A percentile compares a stretch with the other conserved stretches of the same genome.
Evolutionary conservation across 2,113 vertebrate genomes (phyloP).

Genomic region (Cynocephalus volans): DNA sequence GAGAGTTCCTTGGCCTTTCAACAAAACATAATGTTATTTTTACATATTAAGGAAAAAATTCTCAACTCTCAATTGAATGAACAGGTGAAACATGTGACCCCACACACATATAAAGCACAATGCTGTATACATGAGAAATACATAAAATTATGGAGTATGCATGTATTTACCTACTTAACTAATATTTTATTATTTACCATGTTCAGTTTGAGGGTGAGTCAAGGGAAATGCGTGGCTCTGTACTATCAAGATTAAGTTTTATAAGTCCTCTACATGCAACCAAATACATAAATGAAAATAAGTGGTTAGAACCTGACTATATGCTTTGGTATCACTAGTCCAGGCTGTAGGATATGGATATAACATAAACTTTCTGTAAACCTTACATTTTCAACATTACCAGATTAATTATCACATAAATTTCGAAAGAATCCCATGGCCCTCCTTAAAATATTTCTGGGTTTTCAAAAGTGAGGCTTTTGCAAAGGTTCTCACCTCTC

Average conservation of each 20-base stretch:
- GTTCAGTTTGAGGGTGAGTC: not conserved
- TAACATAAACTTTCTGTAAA: not conserved
- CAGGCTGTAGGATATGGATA: not conserved
- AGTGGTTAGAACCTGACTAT: not conserved
- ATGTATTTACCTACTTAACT: not conserved
- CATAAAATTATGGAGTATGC: fast-evolving
- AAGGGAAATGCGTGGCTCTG: not conserved
- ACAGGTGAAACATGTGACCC: not conserved
- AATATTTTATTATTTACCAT: not conserved
- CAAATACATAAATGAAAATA: not conserved
- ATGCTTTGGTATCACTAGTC: not conserved
- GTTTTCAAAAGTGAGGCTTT: slow-evolving; percentile 57
- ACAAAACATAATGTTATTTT: not conserved
- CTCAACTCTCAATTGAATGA: not conserved
- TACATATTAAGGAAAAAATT: not conserved
- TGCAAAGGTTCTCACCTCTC: slow-evolving; percentile 48
- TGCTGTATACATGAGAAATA: not conserved
- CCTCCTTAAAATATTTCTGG: slow-evolving; percentile 48
- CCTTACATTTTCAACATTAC: slow-evolving; percentile 47
- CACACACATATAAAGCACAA: not conserved
- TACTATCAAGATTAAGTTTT: not conserved
- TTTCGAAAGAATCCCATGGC: slow-evolving; percentile 58
- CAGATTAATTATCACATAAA: slow-evolving; percentile 64
- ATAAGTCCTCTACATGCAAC: not conserved
- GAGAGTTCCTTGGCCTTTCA: not conserved